phyloP scores from a whole-genome alignment of 2,797 vertebrate species.

The Halcyon chelicuti region DNA sequence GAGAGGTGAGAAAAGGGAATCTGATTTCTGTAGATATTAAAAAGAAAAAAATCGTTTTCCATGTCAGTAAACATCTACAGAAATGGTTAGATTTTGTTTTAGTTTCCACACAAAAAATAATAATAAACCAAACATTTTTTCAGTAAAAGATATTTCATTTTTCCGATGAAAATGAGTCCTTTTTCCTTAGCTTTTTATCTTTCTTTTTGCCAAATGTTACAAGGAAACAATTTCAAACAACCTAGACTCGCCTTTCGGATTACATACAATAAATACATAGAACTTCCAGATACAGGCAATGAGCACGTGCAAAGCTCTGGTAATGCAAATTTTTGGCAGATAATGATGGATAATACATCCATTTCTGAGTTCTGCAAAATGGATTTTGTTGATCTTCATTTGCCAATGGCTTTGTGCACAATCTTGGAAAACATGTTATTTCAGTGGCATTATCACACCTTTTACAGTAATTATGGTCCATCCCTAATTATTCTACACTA shows the following conservation, averaged over 20 bases:
- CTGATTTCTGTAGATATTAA: background rate
- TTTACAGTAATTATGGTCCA: background rate
- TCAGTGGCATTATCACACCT: background rate
- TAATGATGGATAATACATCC: background rate
- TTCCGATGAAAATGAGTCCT: background rate
- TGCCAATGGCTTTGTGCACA: background rate
- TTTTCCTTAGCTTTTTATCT: background rate
- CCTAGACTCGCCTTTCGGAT: background rate
- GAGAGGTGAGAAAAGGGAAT: background rate
- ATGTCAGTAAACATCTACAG: background rate
- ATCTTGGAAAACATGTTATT: background rate
- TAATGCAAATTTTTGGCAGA: background rate
- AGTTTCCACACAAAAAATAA: too few species aligned
- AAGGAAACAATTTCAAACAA: background rate
- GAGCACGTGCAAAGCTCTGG: background rate
- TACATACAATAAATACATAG: background rate
- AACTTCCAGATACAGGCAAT: background rate
- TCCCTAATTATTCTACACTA: background rate
- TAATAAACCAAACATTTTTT: background rate
- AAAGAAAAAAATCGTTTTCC: too few species aligned
- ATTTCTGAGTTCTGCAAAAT: background rate
- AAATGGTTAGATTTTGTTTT: background rate
- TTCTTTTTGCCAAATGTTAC: background rate
- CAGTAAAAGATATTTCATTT: background rate
- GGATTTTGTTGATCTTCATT: background rate